Base-by-base conservation (phyloP, 2,797 vertebrate species). In the Argya squamiceps region DNA sequence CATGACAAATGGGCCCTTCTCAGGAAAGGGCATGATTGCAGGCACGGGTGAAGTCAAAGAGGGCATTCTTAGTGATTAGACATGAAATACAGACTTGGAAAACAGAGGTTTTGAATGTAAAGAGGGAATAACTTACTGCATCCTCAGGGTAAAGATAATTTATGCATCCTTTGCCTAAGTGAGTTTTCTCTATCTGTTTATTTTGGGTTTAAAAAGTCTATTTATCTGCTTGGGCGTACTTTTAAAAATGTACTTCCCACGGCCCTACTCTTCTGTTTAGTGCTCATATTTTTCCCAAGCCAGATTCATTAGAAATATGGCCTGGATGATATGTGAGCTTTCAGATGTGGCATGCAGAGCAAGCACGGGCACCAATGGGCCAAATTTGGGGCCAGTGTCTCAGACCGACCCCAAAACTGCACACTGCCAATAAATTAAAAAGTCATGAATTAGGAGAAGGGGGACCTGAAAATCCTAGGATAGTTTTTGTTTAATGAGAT, bases 1-100 rank as follows among this genome's bases (percentile, higher is more conserved):
- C 71, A 95, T 97, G 97, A 98, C 94, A 97, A 97, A 98, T 97
- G 93, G 88, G 91, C 87, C 91, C 93, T 97, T 98, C 96, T 97
- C 88, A 88, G 96, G 81, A 97, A 97, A 97, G 96, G 95, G 92
- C 90, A 97, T 6, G 89, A 92, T 74, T 93, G 94, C 96, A 97
- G 94, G 96, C 80, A 20, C 14, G 74, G 83, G 92, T 78, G 82
- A 93, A 98, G 93, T 97, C 96, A 97, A 98, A 98, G 96, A 95
- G 96, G 96, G 94, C 95, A 96, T 97, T 98, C 96, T 98, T 97
- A 97, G 93, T 95, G 94, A 97, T 95, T 97, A 84, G 92, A 93
- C 93, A 91, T 95, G 92, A 96, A 95, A 94, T 94, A 95, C 87
- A 0, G 73, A 60, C 59, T 80, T 89, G 55, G 65, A 91, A 93